Evolutionary conservation across 2,888 invertebrate genomes (phyloP), one percentile per base, ranked within the genome.

Genomic region (Acrobasis consociella): DNA sequence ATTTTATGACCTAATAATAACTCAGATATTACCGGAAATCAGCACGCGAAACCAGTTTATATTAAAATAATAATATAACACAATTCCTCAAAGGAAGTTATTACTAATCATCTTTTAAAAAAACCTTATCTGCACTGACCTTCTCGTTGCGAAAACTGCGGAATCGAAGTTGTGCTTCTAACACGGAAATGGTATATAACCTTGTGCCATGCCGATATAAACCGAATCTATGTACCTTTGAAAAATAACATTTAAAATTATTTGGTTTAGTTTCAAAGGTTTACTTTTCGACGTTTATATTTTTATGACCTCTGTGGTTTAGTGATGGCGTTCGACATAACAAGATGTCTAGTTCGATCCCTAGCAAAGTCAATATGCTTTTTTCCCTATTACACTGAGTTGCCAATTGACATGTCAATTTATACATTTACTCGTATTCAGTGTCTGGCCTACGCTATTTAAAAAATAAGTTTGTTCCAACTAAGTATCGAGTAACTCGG

Each of bases 101-200:
- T 80, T 81, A 82, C 84, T 78, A 86, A 86, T 86, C 86, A 86
- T 89, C 85, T 84, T 81, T 76, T 15, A 76, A 77, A 79, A 31
- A 81, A 78, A 77, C 74, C 75, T 81, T 82, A 83, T 79, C 79
- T 70, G 64, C 62, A 62, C 67, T 65, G 80, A 75, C 80, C 81
- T 81, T 77, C 78, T 81, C 82, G 71, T 78, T 75, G 84, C 82
- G 75, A 85, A 87, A 88, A 86, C 80, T 84, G 83, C 89, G 86
- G 85, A 87, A 82, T 83, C 73, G 73, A 75, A 73, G 66, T 65
- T 65, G 71, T 70, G 73, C 60, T 69, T 69, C 69, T 72, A 72
- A 82, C 73, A 70, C 80, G 83, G 83, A 83, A 82, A 75, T 66
- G 58, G 11, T 56, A 50, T 16, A 7, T 70, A 74, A 67, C 82